phyloP scores from a whole-genome alignment of 1,140 invertebrate genomes.

The Bombus consobrinus region DNA sequence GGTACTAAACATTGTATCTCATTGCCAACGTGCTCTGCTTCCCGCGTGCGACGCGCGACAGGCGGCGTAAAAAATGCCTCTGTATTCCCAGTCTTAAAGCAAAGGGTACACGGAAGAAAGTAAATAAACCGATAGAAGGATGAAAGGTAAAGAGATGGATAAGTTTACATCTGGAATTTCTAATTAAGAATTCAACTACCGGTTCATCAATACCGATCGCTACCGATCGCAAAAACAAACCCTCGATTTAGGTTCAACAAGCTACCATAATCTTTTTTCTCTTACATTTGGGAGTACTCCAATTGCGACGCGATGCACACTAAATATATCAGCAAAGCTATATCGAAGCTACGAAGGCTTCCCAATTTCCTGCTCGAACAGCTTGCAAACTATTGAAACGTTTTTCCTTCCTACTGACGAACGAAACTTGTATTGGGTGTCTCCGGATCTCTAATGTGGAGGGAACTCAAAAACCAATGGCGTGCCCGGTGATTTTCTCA shows the following conservation, averaged over 20 bases:
- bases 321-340: too few species aligned
- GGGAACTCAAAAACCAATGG: conserved; percentile 77
- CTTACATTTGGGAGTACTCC: too few species aligned
- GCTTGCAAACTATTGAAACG: neutral
- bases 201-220: neutral
- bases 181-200: neutral
- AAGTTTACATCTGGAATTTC: neutral
- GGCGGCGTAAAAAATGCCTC: too few species aligned
- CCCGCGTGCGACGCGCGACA: too few species aligned
- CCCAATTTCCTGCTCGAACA: neutral
- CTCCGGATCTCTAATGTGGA: conserved; percentile 68
- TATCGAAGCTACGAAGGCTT: neutral
- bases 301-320: neutral
- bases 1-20: too few species aligned
- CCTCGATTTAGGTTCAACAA: neutral
- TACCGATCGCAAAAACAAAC: neutral
- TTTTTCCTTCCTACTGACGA: neutral
- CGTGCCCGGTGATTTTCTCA: conserved; percentile 69
- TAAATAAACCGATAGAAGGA: too few species aligned
- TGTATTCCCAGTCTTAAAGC: too few species aligned
- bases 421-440: conserved; percentile 71
- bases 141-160: too few species aligned
- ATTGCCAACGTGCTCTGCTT: too few species aligned
- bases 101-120: too few species aligned
- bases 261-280: neutral